Evolutionary conservation across 1,140 invertebrate genomes (phyloP), one percentile per base, ranked within the genome.

Genomic region (Rhysida immarginata): DNA sequence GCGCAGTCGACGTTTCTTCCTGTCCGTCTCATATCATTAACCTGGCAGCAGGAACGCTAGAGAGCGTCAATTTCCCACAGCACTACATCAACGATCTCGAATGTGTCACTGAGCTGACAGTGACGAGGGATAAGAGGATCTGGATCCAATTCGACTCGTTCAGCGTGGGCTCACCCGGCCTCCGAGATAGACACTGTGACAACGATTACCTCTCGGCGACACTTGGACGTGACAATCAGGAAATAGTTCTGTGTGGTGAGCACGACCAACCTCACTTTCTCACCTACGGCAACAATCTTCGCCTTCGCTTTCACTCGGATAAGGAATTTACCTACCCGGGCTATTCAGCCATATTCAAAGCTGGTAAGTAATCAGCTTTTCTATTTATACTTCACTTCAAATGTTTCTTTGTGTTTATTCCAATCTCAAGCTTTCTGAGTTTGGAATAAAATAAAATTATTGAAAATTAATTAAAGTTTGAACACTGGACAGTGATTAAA

Each of bases 31-130:
- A 56, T 20, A 49, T 45, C 1, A 59, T 62, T 18, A 53, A 53
- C 5, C 24, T 59, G 2, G 79, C 1, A 61, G 55, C 62, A 11
- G 64, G 64, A 8, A 60, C 59, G 29, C 55, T 71, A 46, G 58
- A 66, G 5, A 81, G 78, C 56, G 81, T 82, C 0, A 82, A 84
- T 65, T 84, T 80, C 66, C 82, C 82, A 0, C 63, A 79, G 54
- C 80, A 80, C 61, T 70, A 83, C 41, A 67, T 85, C 2, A 72
- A 79, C 0, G 71, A 75, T 56, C 63, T 84, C n/a, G 76, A 83
- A 62, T 86, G 83, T 62, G 74, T 76, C 8, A 76, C 78, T 26
- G 77, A 77, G 1, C 78, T 85, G 26, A 66, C 78, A 23, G 81
- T 81, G 18, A 78, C 81, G 18, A 66, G 69, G 64, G 77, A 77